These are phyloP conservation scores for Neelides folsomi DNA, from an alignment of 2,888 invertebrate species.

Conservation along the genomic window DNA sequence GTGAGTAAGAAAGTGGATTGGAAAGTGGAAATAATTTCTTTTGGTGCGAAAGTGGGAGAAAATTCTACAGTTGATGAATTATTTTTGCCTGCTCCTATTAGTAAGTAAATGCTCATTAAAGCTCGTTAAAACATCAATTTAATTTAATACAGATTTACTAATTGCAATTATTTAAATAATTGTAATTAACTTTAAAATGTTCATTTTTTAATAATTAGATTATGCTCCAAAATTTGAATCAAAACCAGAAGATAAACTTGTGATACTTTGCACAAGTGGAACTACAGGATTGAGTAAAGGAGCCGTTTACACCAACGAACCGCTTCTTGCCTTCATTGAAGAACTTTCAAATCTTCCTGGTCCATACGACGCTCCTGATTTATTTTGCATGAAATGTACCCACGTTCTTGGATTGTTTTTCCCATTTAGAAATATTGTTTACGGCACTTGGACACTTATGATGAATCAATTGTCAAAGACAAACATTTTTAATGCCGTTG, in stretches of 20 bases:
- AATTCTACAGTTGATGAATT: slow-evolving; percentile 16
- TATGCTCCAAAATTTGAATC: slow-evolving; percentile 10
- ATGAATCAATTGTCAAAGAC: slow-evolving; percentile 19
- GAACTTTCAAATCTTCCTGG: too few species aligned
- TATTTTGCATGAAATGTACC: slow-evolving; percentile 15
- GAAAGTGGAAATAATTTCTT: slow-evolving; percentile 18
- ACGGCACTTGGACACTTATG: slow-evolving; percentile 19
- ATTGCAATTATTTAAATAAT: too few species aligned
- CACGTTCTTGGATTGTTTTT: slow-evolving; percentile 21
- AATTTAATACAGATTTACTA: too few species aligned
- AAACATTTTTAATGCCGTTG: slow-evolving; percentile 19
- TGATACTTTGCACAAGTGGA: slow-evolving; percentile 23
- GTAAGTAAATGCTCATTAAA: background rate
- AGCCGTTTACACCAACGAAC: too few species aligned
- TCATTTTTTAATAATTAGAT: slow-evolving; percentile 2
- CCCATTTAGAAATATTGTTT: slow-evolving; percentile 19
- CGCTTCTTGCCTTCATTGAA: too few species aligned
- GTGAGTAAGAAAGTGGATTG: slow-evolving; percentile 13
- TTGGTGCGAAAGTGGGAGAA: slow-evolving; percentile 12
- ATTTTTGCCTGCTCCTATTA: slow-evolving; percentile 17
- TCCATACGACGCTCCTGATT: background rate
- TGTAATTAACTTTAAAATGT: too few species aligned
- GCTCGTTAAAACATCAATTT: too few species aligned
- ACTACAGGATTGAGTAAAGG: slow-evolving; percentile 14
- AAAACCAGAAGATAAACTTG: slow-evolving; percentile 15